phyloP scores from a whole-genome alignment of 1,140 invertebrate genomes.

The Cydia amplana region DNA sequence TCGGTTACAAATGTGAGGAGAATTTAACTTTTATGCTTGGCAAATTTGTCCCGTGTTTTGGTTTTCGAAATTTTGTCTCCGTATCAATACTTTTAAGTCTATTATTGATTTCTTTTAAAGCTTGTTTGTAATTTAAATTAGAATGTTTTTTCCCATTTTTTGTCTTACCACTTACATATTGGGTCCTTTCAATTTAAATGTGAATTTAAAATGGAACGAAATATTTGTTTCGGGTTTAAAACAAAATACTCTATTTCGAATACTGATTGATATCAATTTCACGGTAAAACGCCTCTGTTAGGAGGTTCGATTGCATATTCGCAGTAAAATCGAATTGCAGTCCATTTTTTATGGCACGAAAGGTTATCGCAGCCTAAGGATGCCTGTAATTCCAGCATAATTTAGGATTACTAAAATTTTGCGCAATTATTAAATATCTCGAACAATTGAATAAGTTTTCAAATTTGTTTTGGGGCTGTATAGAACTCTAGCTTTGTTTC shows the following conservation, averaged over 20 bases:
- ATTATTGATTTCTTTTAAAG: neutral
- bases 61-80: neutral
- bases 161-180: neutral
- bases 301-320: neutral
- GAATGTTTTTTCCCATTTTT: neutral
- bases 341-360: neutral
- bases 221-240: neutral
- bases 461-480: too few relatives aligned
- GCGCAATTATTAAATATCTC: too few relatives aligned
- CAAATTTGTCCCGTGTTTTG: neutral
- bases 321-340: neutral
- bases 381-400: too few relatives aligned
- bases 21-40: neutral
- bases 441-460: too few relatives aligned
- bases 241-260: neutral
- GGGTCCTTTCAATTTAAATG: neutral
- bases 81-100: neutral
- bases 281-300: neutral
- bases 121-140: neutral
- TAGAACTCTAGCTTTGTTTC: too few relatives aligned
- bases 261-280: conserved; percentile 9
- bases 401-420: too few relatives aligned
- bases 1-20: conserved; percentile 16
- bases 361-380: too few relatives aligned
- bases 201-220: neutral